These are phyloP conservation scores for Euura saliciscinereae DNA, from an alignment of 1,140 invertebrate species.

Conservation along the genomic window DNA sequence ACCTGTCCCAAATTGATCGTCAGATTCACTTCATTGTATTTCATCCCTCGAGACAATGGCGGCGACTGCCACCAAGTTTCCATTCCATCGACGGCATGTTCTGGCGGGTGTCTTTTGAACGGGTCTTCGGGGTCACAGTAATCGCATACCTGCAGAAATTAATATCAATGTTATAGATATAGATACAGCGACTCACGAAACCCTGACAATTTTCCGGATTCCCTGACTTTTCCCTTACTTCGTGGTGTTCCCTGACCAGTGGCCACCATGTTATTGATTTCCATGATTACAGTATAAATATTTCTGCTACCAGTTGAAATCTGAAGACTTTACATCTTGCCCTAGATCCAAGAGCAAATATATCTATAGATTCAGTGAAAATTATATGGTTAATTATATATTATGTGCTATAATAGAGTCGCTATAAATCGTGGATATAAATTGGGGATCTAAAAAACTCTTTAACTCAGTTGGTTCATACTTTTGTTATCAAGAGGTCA, in stretches of 20 bases:
- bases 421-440: too few relatives aligned
- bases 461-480: background rate
- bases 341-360: too few relatives aligned
- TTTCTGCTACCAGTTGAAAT: too few relatives aligned
- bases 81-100: conserved; percentile 92
- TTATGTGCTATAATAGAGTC: too few relatives aligned
- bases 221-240: too few relatives aligned
- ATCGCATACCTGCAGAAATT: conserved; percentile 85
- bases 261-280: background rate
- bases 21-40: conserved; percentile 96
- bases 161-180: conserved; percentile 8
- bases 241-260: too few relatives aligned
- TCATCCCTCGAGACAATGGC: conserved; percentile 94
- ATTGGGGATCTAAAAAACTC: background rate
- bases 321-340: too few relatives aligned
- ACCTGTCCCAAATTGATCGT: conserved; percentile 98
- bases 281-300: background rate
- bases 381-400: too few relatives aligned
- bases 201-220: too few relatives aligned
- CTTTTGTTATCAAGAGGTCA: conserved; percentile 10
- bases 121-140: conserved; percentile 80
- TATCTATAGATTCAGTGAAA: too few relatives aligned
- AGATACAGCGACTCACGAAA: too few relatives aligned
- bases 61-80: conserved; percentile 98
- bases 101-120: conserved; percentile 83